These are phyloP conservation scores for Galendromus occidentalis DNA, from an alignment of 1,140 invertebrate genomes.

Conservation along the genomic window DNA sequence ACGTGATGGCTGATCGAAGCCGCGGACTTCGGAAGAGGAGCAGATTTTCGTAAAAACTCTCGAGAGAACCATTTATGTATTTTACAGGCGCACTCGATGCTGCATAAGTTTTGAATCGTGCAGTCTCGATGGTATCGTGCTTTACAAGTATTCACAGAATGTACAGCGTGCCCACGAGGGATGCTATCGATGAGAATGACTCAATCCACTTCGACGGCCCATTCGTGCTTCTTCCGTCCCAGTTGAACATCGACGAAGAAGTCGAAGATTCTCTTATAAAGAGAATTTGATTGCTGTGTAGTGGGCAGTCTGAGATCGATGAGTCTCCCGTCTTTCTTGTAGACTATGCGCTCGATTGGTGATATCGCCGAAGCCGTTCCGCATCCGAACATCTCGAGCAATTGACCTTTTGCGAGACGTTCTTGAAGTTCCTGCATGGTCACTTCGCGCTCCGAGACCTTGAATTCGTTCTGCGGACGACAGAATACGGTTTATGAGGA, in stretches of 20 bases:
- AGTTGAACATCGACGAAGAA: conserved; percentile 4
- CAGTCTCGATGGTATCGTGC: too few species aligned
- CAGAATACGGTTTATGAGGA: too few species aligned
- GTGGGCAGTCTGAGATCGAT: not conserved
- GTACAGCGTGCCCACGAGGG: too few species aligned
- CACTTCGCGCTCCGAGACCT: not conserved
- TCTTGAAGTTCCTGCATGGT: conserved; percentile 3
- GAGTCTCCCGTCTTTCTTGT: conserved; percentile 21
- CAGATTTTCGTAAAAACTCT: too few species aligned
- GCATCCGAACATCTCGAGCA: conserved; percentile 79
- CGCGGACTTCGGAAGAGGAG: too few species aligned
- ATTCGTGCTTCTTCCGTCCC: not conserved
- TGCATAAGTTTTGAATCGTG: too few species aligned
- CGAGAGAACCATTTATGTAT: too few species aligned
- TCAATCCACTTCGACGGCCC: not conserved
- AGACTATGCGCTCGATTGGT: conserved; percentile 62
- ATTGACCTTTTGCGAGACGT: conserved; percentile 11
- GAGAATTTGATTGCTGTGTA: not conserved
- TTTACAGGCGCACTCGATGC: too few species aligned
- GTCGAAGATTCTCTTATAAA: not conserved
- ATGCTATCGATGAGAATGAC: too few species aligned
- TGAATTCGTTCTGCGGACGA: conserved; percentile 5
- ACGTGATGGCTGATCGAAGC: too few species aligned
- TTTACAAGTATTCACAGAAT: too few species aligned
- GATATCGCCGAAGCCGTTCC: conserved; percentile 83